Conservation (phyloP, 2,113 vertebrate species). For the Hypomesus transpacificus region DNA sequence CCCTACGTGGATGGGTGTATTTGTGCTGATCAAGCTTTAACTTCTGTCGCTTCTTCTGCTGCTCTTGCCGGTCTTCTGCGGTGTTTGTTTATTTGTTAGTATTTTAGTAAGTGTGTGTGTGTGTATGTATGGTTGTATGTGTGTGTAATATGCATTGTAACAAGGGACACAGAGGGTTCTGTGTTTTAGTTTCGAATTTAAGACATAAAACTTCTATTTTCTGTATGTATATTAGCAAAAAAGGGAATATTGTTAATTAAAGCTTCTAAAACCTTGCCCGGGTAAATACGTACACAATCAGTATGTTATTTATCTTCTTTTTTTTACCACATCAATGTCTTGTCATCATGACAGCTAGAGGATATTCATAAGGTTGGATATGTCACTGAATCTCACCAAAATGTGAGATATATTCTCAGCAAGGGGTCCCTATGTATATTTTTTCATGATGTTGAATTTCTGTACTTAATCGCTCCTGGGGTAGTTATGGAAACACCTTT, state of each 20-base stretch:
- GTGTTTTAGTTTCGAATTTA: background rate
- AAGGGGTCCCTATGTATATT: background rate
- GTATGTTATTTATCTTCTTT: conserved; percentile 75
- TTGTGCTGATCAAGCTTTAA: background rate
- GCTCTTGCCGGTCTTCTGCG: conserved; percentile 25
- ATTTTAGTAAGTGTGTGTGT: conserved; percentile 13
- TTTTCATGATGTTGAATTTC: conserved; percentile 3
- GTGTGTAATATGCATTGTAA: no score
- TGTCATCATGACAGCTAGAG: conserved; percentile 18
- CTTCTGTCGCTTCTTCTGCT: conserved; percentile 22
- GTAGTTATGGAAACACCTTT: conserved; percentile 54
- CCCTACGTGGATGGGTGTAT: no score
- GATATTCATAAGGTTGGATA: background rate
- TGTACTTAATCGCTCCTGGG: conserved; percentile 7
- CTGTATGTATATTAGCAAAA: conserved; percentile 38
- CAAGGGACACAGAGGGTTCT: background rate
- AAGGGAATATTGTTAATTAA: conserved; percentile 59
- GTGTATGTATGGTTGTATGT: conserved; percentile 9
- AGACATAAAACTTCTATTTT: conserved; percentile 20
- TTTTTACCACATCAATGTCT: conserved; percentile 51
- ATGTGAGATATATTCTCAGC: background rate
- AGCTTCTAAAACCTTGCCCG: conserved; percentile 45
- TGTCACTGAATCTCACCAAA: background rate
- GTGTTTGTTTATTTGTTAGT: conserved; percentile 20
- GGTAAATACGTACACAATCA: conserved; percentile 31